These are phyloP conservation scores for Sakesphorus luctuosus DNA, from an alignment of 2,113 vertebrate species.

Conservation along the genomic window DNA sequence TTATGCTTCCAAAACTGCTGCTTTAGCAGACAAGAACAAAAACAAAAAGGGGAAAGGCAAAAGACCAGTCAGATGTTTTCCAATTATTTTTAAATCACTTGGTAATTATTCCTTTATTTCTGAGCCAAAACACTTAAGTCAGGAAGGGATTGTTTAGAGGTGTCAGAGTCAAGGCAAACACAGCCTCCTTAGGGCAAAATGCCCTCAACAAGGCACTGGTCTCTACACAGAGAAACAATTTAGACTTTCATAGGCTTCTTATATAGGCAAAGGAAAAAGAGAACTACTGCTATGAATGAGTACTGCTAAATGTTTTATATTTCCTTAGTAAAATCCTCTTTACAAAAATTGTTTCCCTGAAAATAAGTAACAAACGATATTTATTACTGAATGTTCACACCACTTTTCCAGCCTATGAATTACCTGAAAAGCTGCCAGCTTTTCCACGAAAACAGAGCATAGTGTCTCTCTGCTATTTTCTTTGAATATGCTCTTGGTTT, in stretches of 20 bases:
- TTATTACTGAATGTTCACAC: not conserved
- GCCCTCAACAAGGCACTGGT: not conserved
- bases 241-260: not conserved
- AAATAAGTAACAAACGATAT: slow-evolving; percentile 9
- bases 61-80: not conserved
- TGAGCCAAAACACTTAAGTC: not conserved
- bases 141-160: not conserved
- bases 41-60: not conserved
- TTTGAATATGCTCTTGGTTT: not conserved
- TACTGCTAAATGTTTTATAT: not conserved
- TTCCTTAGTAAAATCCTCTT: not conserved
- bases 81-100: not conserved
- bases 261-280: not conserved
- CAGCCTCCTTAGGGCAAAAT: not conserved
- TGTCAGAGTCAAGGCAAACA: not conserved
- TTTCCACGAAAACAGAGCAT: slow-evolving; percentile 1
- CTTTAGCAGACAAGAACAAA: not conserved
- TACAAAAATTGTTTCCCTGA: not conserved
- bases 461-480: not conserved
- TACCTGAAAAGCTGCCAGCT: slow-evolving; percentile 15
- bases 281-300: not conserved
- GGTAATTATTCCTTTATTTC: not conserved
- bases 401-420: not conserved
- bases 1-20: not conserved
- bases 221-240: not conserved